Evolutionary conservation across 2,113 vertebrate genomes (phyloP).

Genomic region (Alectura lathami): DNA sequence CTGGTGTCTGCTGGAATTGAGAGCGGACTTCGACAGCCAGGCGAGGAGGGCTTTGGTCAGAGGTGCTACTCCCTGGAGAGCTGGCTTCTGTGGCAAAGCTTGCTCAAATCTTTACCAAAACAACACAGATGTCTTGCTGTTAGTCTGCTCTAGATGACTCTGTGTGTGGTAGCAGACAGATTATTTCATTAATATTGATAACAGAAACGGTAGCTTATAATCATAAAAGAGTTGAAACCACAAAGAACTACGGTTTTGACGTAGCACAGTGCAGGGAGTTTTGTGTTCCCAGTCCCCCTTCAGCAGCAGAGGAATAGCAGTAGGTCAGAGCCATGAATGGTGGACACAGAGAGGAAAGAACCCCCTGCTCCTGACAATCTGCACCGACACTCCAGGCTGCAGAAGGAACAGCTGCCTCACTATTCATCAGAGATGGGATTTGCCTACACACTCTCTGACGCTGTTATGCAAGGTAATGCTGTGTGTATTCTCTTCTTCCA

Average conservation of each 20-base stretch:
- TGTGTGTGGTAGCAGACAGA: neutral
- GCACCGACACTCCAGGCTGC: conserved; percentile 19
- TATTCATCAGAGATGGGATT: conserved; percentile 43
- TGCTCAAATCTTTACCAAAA: neutral
- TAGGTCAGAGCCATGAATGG: neutral
- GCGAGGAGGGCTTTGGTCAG: neutral
- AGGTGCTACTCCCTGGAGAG: neutral
- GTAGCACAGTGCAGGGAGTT: neutral
- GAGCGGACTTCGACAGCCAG: neutral
- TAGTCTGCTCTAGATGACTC: neutral
- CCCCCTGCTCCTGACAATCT: neutral
- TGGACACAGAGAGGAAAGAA: neutral
- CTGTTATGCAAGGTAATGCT: neutral
- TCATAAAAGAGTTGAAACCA: neutral
- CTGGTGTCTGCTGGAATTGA: neutral
- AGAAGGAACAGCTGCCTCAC: conserved; percentile 27
- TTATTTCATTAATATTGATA: conserved; percentile 35
- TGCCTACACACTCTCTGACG: conserved; percentile 22
- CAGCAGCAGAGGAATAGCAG: neutral
- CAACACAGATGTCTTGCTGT: neutral
- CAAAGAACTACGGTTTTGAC: neutral
- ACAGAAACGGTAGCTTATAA: neutral
- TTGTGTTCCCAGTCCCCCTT: neutral
- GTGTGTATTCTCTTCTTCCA: neutral
- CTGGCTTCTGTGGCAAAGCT: neutral